Evolutionary conservation across 1,140 invertebrate genomes (phyloP), one percentile per base, ranked within the genome.

Genomic region (Nomia melanderi): DNA sequence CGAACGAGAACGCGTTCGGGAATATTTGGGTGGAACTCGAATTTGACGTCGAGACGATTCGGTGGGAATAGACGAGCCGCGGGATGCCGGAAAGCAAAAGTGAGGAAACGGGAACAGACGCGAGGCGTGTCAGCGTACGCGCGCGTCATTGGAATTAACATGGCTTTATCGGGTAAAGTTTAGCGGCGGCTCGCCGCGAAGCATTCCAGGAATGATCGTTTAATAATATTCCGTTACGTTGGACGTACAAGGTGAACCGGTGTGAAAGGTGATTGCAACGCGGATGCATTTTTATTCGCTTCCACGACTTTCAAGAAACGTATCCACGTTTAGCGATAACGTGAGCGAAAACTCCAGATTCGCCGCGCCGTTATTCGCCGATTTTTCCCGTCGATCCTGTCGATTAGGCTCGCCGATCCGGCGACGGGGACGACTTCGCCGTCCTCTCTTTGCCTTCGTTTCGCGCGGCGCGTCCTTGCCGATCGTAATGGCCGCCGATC

Each of bases 211-310:
- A 84, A 85, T 75, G 82, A 84, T 83, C 77, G 81, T 83, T 85
- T 84, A 84, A 85, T 81, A 84, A 81, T 85, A 81, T 85, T 85
- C 83, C 78, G 78, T 83, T 83, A 84, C 71, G 71, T 60, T 59
- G 75, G 78, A 85, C 82, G 78, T 81, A 85, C 83, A 85, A 85
- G 83, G 83, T 85, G 71, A 85, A 72, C 83, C 82, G 41, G 83
- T 85, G 82, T 85, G 83, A 85, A 85, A 85, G 83, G 83, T 85
- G 75, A 84, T 84, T 84, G 82, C 75, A 81, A 84, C 82, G 83
- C 79, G 83, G 82, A 84, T 85, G 71, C 82, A 84, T 84, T 84
- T 85, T 85, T 81, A 84, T 67, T 59, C 56, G 69, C 29, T 77
- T 66, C 67, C 56, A 78, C 56, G 36, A 41, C 82, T 84, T 77